Conservation (phyloP, 1,140 invertebrate species). For the Melanaphis sacchari region DNA sequence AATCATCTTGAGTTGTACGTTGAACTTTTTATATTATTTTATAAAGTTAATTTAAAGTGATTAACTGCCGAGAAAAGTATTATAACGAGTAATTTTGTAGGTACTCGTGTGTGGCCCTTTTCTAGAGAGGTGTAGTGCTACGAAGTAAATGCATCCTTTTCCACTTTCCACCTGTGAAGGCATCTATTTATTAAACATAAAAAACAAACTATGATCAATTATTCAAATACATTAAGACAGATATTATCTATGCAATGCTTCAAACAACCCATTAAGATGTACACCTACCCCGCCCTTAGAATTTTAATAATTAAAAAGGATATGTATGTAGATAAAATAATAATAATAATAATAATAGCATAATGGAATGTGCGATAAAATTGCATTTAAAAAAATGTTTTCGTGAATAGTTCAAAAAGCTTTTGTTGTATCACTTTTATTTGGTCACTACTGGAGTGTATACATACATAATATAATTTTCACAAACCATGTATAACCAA, state of each 20-base stretch:
- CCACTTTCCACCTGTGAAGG: background rate
- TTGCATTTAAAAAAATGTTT: background rate
- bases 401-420: background rate
- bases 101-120: background rate
- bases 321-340: background rate
- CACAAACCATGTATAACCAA: background rate
- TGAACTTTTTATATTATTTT: too few relatives aligned
- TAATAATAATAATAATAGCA: background rate
- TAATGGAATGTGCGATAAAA: background rate
- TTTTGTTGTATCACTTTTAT: background rate
- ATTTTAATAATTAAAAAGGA: background rate
- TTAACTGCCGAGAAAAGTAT: too few relatives aligned
- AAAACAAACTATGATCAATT: background rate
- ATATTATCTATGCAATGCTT: background rate
- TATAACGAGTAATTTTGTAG: background rate
- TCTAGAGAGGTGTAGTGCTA: background rate
- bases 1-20: too few relatives aligned
- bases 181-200: background rate
- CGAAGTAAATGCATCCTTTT: background rate
- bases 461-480: conserved; percentile 29
- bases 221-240: background rate
- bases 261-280: background rate
- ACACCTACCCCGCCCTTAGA: background rate
- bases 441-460: background rate
- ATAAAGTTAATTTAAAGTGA: too few relatives aligned